phyloP scores from a whole-genome alignment of 2,888 invertebrate species.

The Nephrocerus scutellatus region DNA sequence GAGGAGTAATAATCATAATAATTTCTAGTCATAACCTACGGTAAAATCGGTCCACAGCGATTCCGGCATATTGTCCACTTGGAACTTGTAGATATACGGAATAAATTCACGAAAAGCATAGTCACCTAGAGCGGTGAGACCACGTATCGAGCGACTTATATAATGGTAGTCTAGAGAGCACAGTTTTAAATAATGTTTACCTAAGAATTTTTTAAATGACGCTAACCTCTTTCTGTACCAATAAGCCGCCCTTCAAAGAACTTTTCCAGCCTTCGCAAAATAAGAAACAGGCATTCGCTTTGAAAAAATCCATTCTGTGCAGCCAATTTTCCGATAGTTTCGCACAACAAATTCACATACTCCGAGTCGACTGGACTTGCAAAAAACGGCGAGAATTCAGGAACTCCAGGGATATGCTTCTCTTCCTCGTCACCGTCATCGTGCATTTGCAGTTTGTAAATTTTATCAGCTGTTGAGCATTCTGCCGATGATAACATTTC shows the following conservation, averaged over 20 bases:
- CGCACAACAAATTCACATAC: slow-evolving; percentile 37
- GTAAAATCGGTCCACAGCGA: slow-evolving; percentile 36
- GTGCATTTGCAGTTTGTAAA: slow-evolving; percentile 36
- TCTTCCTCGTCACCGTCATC: slow-evolving; percentile 29
- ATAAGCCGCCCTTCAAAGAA: slow-evolving; percentile 37
- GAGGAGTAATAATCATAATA: not conserved
- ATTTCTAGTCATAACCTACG: slow-evolving; percentile 21
- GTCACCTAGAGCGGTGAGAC: slow-evolving; percentile 41
- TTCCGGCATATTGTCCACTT: slow-evolving; percentile 33
- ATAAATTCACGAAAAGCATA: slow-evolving; percentile 45
- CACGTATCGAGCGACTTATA: slow-evolving; percentile 38
- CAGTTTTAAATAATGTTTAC: not conserved
- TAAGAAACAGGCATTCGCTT: slow-evolving; percentile 38
- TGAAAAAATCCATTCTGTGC: slow-evolving; percentile 41
- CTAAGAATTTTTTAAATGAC: not conserved
- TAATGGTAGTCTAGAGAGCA: slow-evolving; percentile 38
- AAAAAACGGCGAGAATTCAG: slow-evolving; percentile 33
- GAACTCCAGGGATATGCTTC: not conserved
- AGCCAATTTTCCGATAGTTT: slow-evolving; percentile 40
- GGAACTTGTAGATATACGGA: slow-evolving; percentile 39
- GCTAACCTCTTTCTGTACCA: slow-evolving; percentile 32
- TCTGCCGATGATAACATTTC: slow-evolving; percentile 9
- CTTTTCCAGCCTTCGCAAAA: slow-evolving; percentile 34
- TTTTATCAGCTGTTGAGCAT: slow-evolving; percentile 26
- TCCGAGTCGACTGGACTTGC: slow-evolving; percentile 34